Base-by-base conservation (phyloP, 2,113 vertebrate species). In the Galbula dea region DNA sequence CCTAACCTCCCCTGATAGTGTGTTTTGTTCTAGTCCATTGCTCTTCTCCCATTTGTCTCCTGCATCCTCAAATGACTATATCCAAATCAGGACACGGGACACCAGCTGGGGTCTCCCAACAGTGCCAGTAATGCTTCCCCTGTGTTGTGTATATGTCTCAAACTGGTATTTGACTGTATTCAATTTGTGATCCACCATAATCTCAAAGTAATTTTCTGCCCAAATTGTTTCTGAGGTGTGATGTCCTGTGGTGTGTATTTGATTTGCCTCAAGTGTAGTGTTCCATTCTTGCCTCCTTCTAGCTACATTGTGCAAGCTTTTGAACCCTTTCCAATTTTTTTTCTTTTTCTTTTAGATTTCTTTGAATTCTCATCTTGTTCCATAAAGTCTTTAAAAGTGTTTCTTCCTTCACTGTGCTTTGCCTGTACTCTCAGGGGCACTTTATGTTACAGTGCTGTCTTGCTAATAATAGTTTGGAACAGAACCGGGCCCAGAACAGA, bases 1-100 rank as follows among this genome's bases (percentile, higher is more conserved):
- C 32, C 54, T 22, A 39, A 1, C 29, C 14, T 5, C 3, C 36
- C 37, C 37, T 1, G 6, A 6, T 1, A 23, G 7, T 0, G 1
- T 7, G 30, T 12, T 36, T 7, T 30, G 48, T n/a, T 58, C 57
- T 22, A 45, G 59, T 57, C 51, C 49, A 3, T 6, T 13, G 58
- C 57, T 63, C 37, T 20, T 34, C 55, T 29, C 16, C 48, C 12
- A 1, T 32, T 36, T 78, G 34, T 18, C 36, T 57, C 68, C 26
- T 54, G 15, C 1, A 0, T 29, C 27, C 62, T 26, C 26, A 36
- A 11, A 24, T 2, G 1, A 12, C 55, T 19, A 37, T 18, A 39
- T 7, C 67, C 62, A 7, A 27, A 52, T 1, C 12, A 32, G 61
- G 41, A 55, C n/a, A 3, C 27, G 3, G 26, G 3, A n/a, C 2